Evolutionary conservation across 37 sponge, comb jelly and placozoan genomes (phyloP).

Genomic region (Crambe crambe): DNA sequence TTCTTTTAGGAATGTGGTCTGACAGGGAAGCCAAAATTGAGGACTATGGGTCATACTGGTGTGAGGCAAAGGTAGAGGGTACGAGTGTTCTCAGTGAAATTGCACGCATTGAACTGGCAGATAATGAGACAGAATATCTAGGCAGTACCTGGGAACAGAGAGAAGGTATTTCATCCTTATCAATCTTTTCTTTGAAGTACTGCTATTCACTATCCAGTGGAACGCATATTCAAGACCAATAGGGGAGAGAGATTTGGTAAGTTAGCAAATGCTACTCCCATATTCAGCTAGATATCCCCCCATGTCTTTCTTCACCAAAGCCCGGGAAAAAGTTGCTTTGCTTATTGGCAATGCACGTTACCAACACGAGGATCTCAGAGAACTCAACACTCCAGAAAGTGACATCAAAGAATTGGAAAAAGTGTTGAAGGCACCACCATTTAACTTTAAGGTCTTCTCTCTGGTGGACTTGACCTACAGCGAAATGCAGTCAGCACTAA

Average conservation of each 20-base stretch:
- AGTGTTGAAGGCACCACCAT: not conserved
- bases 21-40: too few relatives aligned
- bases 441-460: conserved; percentile 50
- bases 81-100: not conserved
- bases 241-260: conserved; percentile 26
- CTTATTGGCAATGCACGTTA: conserved; percentile 62
- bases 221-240: not conserved
- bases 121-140: not conserved
- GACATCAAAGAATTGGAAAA: conserved; percentile 25
- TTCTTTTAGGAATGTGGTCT: not conserved
- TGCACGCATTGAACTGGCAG: not conserved
- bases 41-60: conserved; percentile 31
- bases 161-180: not conserved
- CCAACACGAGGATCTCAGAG: not conserved
- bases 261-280: not conserved
- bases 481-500: conserved; percentile 40
- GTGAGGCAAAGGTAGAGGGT: conserved; percentile 12
- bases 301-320: conserved; percentile 2
- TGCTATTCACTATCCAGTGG: conserved; percentile 5
- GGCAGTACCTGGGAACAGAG: not conserved
- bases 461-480: conserved; percentile 31
- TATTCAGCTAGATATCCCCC: not conserved
- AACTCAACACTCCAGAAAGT: conserved; percentile 17
- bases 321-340: conserved; percentile 59
- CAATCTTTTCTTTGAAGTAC: not conserved